These are phyloP conservation scores for Phymanthus crucifer DNA, from an alignment of 92 coral and sea anemone species.

Conservation along the genomic window DNA sequence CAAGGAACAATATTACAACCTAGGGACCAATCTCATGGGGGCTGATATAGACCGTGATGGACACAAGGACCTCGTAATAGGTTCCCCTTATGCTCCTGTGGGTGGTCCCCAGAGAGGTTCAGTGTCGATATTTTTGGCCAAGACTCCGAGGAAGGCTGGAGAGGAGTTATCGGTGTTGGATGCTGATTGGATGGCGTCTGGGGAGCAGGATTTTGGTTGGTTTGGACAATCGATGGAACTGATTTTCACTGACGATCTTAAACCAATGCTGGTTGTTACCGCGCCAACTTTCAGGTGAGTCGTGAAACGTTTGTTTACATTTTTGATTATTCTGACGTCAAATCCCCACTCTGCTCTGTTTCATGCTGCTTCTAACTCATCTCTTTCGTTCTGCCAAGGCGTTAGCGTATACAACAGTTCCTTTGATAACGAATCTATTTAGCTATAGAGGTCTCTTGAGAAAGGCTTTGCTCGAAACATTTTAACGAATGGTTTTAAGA, in stretches of 20 bases:
- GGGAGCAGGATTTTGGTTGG: conserved; percentile 95
- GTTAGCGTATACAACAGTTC: too few relatives aligned
- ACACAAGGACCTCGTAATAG: conserved; percentile 83
- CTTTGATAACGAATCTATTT: too few relatives aligned
- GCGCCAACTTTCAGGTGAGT: conserved; percentile 92
- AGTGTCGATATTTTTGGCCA: conserved; percentile 80
- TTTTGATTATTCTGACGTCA: background rate
- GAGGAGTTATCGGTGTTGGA: conserved; percentile 52
- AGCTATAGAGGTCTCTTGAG: too few relatives aligned
- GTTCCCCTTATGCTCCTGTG: conserved; percentile 91
- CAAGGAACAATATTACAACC: conserved; percentile 87
- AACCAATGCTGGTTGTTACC: conserved; percentile 54
- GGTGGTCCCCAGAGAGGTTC: conserved; percentile 98
- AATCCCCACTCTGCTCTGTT: too few relatives aligned
- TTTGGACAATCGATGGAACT: conserved; percentile 76
- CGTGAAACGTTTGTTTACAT: background rate
- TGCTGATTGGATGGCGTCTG: conserved; percentile 72
- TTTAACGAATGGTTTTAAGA: too few relatives aligned
- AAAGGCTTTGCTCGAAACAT: too few relatives aligned
- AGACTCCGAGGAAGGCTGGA: conserved; percentile 57
- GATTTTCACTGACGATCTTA: conserved; percentile 37
- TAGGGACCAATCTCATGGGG: conserved; percentile 79
- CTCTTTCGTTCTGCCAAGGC: too few relatives aligned
- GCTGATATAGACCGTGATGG: conserved; percentile 88
- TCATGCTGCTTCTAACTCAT: too few relatives aligned